Conservation (phyloP, 2,113 vertebrate genomes). For the Osmerus eperlanus region DNA sequence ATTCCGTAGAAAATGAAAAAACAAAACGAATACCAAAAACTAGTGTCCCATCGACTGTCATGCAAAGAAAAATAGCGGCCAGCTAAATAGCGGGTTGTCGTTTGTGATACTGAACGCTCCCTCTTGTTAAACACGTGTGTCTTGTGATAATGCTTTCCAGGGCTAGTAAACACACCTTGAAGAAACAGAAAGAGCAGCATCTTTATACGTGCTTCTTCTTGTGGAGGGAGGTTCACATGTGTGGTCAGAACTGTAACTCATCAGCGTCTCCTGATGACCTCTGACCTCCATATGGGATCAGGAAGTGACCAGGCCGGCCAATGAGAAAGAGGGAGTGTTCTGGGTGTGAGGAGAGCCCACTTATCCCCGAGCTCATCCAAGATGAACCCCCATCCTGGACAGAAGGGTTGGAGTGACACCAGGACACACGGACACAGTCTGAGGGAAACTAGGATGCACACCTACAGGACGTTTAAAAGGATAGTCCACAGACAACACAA, state of each 20-base stretch:
- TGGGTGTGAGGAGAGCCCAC: no score
- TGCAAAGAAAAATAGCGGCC: slow-evolving; percentile 69
- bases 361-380: not conserved
- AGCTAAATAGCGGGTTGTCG: slow-evolving; percentile 59
- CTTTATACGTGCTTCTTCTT: slow-evolving; percentile 62
- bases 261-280: slow-evolving; percentile 22
- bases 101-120: slow-evolving; percentile 58
- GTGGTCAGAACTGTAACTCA: slow-evolving; percentile 29
- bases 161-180: slow-evolving; percentile 59
- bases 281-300: slow-evolving; percentile 36
- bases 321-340: no score
- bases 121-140: slow-evolving; percentile 53
- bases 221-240: slow-evolving; percentile 3
- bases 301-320: not conserved
- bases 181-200: slow-evolving; percentile 59
- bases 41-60: slow-evolving; percentile 64
- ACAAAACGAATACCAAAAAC: slow-evolving; percentile 52
- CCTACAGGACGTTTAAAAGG: not conserved
- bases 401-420: slow-evolving; percentile 19
- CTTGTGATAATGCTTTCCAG: slow-evolving; percentile 48
- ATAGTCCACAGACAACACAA: slow-evolving; percentile 12
- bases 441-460: slow-evolving; percentile 15
- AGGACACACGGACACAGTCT: slow-evolving; percentile 20
- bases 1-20: slow-evolving; percentile 71
- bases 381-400: slow-evolving; percentile 28